These are phyloP conservation scores for Sylvilagus floridanus DNA, from an alignment of 2,797 vertebrate species.

Conservation along the genomic window DNA sequence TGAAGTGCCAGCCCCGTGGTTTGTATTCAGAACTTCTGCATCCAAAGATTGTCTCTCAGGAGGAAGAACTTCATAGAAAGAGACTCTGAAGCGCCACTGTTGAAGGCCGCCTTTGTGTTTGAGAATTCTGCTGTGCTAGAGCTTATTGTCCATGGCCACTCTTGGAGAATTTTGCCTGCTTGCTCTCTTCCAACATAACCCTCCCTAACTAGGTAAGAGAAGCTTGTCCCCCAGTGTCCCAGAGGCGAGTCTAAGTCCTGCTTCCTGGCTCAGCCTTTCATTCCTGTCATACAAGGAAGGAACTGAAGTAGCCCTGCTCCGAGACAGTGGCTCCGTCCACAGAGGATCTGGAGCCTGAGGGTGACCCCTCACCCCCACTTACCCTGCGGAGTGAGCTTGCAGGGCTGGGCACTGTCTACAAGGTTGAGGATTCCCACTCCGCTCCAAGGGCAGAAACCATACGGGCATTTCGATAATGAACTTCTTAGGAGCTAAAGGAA, in stretches of 20 bases:
- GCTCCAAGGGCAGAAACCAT: background rate
- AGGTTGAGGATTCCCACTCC: background rate
- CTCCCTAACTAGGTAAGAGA: background rate
- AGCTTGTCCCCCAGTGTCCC: background rate
- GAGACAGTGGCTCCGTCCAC: background rate
- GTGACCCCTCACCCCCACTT: background rate
- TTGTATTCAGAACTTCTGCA: background rate
- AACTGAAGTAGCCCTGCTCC: background rate
- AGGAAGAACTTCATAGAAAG: background rate
- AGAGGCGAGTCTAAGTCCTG: background rate
- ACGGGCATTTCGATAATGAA: background rate
- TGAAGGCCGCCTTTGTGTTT: constrained; percentile 3
- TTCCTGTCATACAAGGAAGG: background rate
- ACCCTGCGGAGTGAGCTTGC: background rate
- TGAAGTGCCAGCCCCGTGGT: background rate
- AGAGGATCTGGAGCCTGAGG: background rate
- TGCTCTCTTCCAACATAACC: background rate
- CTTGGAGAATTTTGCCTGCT: background rate
- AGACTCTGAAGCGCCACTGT: background rate
- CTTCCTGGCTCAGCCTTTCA: background rate
- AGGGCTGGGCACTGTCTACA: background rate
- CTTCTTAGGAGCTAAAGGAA: background rate
- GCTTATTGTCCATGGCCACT: background rate
- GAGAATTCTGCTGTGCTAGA: background rate
- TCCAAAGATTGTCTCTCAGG: constrained; percentile 1